Percentiles rank a stretch among this genome's conserved stretches.
phyloP scores from a whole-genome alignment of 2,797 vertebrate genomes.

The Linurgus olivaceus region DNA sequence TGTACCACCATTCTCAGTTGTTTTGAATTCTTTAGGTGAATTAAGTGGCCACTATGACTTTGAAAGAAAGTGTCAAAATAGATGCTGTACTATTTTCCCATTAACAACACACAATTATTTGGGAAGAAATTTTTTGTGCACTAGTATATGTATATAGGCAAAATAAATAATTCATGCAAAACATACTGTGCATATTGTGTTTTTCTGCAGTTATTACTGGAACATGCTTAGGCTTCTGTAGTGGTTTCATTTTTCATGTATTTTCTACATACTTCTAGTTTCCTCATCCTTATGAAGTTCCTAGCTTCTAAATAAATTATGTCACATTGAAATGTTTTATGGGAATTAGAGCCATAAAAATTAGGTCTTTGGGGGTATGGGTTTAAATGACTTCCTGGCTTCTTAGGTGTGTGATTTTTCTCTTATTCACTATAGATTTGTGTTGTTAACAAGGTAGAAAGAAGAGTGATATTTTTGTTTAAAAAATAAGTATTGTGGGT shows the following conservation, averaged over 20 bases:
- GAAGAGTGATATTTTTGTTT: background rate
- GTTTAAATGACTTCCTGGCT: constrained; percentile 1
- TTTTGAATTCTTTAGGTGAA: background rate
- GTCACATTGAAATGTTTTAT: constrained; percentile 15
- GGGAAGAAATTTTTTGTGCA: background rate
- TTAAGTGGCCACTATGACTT: background rate
- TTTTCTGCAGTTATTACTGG: constrained; percentile 28
- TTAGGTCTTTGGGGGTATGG: background rate
- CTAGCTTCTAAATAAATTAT: constrained; percentile 45
- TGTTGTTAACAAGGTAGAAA: background rate
- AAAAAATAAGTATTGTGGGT: background rate
- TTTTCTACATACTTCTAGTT: constrained; percentile 3
- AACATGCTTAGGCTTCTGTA: constrained; percentile 16
- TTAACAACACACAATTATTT: background rate
- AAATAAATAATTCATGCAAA: constrained; percentile 51
- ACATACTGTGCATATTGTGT: constrained; percentile 15
- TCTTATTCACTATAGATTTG: background rate
- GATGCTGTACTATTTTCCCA: background rate
- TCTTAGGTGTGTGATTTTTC: constrained; percentile 12
- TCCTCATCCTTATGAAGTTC: background rate
- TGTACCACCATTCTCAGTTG: background rate
- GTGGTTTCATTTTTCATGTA: constrained; percentile 38
- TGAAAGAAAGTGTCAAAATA: background rate
- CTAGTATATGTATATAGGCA: background rate
- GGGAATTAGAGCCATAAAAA: constrained; percentile 29